Evolutionary conservation across 2,797 vertebrate genomes (phyloP), one percentile per base, ranked within the genome.

Genomic region (Enteromius thamalakanensis): DNA sequence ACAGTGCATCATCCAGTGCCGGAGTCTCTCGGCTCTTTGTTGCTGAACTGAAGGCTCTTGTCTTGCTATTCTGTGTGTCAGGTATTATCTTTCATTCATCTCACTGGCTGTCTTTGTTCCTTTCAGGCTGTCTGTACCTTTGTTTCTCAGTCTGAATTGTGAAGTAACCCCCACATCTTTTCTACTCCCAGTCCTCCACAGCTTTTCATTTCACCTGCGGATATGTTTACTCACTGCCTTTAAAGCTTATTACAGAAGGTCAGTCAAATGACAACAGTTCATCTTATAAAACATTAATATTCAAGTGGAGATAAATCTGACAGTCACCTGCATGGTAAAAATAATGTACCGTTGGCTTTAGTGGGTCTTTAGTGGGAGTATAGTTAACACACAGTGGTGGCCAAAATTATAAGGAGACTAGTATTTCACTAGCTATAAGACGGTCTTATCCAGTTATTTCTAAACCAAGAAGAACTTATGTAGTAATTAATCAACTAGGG

Each of bases 141-240:
- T 77, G 76, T 62, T 32, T n/a, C 40, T 62, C 76, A 12, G n/a
- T 40, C 80, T 82, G 68, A 75, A 65, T 37, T 42, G 69, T 15
- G 42, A 71, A 71, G 69, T 23, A 29, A 45, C 40, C 72, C 51
- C 72, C 51, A 76, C n/a, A 32, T 62, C 53, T 42, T n/a, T 14
- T 47, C 23, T 64, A n/a, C 55, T 17, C 4, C 34, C 32, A 40
- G 8, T 14, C 6, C 74, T 60, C 34, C 71, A 74, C 45, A n/a
- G 70, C 47, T 51, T 74, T 47, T 26, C 7, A 51, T 74, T 53
- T 40, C 47, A 51, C 45, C 19, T 15, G 21, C 69, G 47, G 42
- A 32, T 34, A 11, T 49, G 19, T 75, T 75, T 58, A n/a, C 69
- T 71, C 10, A 34, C 9, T 21, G 71, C 47, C 17, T 53, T 55